These are phyloP conservation scores for Dendropsophus ebraccatus DNA, from an alignment of 2,113 vertebrate genomes.

Conservation along the genomic window DNA sequence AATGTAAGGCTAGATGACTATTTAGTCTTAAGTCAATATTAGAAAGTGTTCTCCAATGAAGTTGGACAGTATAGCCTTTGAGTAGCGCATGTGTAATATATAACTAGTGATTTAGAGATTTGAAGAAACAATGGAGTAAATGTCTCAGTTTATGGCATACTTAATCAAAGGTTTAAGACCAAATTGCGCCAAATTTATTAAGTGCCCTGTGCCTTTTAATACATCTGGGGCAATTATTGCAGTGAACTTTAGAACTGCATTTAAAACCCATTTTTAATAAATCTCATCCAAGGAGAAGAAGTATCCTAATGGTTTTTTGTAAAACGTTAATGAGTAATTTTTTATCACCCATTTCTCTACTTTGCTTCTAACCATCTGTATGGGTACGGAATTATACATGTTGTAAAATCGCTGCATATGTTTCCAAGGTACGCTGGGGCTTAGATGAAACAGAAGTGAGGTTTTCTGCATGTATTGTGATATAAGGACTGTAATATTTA, in stretches of 20 bases:
- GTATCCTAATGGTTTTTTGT: too few relatives aligned
- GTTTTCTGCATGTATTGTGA: slow-evolving; percentile 4
- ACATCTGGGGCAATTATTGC: too few relatives aligned
- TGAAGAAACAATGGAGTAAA: too few relatives aligned
- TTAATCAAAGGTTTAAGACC: too few relatives aligned
- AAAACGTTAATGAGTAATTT: background rate
- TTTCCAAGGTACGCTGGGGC: background rate
- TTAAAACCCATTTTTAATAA: too few relatives aligned
- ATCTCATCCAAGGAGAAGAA: too few relatives aligned
- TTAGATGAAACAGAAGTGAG: background rate
- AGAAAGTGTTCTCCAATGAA: background rate
- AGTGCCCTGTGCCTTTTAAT: too few relatives aligned
- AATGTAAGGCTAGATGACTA: background rate
- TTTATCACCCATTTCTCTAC: background rate
- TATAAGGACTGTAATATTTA: slow-evolving; percentile 21
- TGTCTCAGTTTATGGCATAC: too few relatives aligned
- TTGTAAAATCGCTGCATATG: slow-evolving; percentile 8
- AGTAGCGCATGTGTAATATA: background rate
- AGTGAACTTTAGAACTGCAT: too few relatives aligned
- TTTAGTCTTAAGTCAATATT: background rate
- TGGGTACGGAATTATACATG: background rate
- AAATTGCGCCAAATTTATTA: too few relatives aligned
- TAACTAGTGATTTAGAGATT: background rate
- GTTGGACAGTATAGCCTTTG: background rate
- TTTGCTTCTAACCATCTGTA: background rate